A percentile compares a stretch with the other conserved stretches of the same genome.
phyloP scores from a whole-genome alignment of 2,113 vertebrate species.

The Chroicocephalus ridibundus region DNA sequence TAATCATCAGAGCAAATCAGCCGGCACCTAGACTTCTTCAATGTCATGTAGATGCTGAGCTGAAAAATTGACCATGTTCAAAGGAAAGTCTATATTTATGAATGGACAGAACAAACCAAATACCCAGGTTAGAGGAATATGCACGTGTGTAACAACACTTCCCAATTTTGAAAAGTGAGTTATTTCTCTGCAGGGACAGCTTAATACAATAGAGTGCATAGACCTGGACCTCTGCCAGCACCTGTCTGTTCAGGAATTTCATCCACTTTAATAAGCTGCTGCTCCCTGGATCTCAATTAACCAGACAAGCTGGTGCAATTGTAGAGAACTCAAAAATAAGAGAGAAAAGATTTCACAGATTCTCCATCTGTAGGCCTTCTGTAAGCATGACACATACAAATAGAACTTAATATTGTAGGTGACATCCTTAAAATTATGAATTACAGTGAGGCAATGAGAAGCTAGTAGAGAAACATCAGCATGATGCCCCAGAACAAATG shows the following conservation, averaged over 20 bases:
- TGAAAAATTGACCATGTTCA: not conserved
- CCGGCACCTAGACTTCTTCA: not conserved
- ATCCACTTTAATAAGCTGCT: conserved; percentile 58
- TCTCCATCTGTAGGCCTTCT: conserved; percentile 57
- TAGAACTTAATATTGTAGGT: conserved; percentile 29
- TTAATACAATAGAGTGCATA: conserved; percentile 42
- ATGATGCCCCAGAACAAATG: conserved; percentile 39
- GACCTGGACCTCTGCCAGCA: conserved; percentile 41
- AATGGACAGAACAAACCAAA: not conserved
- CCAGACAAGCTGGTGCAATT: conserved; percentile 33
- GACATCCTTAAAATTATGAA: conserved; percentile 49
- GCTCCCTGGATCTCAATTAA: conserved; percentile 53
- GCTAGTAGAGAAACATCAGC: conserved; percentile 23
- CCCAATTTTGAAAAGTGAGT: not conserved
- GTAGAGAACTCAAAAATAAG: conserved; percentile 29
- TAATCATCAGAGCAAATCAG: not conserved
- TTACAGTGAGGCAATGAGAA: conserved; percentile 18
- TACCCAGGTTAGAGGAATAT: not conserved
- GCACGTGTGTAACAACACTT: not conserved
- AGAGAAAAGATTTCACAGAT: conserved; percentile 12
- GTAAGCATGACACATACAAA: conserved; percentile 48
- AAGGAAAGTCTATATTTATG: not conserved
- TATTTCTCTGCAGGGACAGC: conserved; percentile 22
- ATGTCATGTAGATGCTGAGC: not conserved
- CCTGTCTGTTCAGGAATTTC: conserved; percentile 48